phyloP scores from a whole-genome alignment of 2,888 invertebrate genomes.

The Gastrophysa polygoni region DNA sequence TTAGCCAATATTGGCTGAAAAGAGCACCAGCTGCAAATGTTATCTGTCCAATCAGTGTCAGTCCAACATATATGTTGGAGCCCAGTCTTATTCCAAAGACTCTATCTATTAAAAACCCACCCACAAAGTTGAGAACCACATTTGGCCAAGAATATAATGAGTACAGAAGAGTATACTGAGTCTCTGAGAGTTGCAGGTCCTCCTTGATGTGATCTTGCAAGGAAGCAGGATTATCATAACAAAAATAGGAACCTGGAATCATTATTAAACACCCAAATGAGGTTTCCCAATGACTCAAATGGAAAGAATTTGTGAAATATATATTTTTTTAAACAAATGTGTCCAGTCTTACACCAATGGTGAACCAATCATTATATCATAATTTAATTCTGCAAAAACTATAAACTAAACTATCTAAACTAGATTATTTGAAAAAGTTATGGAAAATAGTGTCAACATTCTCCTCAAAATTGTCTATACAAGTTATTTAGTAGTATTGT shows the following conservation, averaged over 20 bases:
- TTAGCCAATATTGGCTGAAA: slow-evolving; percentile 80
- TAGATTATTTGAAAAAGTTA: too few species aligned
- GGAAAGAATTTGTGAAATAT: background rate
- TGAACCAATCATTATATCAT: too few species aligned
- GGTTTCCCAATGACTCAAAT: background rate
- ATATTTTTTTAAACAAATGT: too few species aligned
- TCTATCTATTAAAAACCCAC: slow-evolving; percentile 93
- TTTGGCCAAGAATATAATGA: slow-evolving; percentile 98
- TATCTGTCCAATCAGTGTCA: slow-evolving; percentile 87
- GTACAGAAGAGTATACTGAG: slow-evolving; percentile 87
- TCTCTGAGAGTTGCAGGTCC: slow-evolving; percentile 80
- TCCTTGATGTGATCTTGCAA: slow-evolving; percentile 82
- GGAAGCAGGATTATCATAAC: slow-evolving; percentile 96
- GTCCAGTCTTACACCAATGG: too few species aligned
- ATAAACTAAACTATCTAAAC: too few species aligned
- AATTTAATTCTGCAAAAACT: too few species aligned
- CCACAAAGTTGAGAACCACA: slow-evolving; percentile 92
- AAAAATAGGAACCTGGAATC: slow-evolving; percentile 90
- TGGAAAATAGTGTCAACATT: too few species aligned
- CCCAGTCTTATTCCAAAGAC: slow-evolving; percentile 94
- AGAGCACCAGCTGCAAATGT: slow-evolving; percentile 87
- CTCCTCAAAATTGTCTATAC: too few species aligned
- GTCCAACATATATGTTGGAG: slow-evolving; percentile 86
- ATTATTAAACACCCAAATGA: background rate
- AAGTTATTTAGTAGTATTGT: too few species aligned